These are phyloP conservation scores for Triops longicaudatus DNA, from an alignment of 1,140 invertebrate species.

Conservation along the genomic window DNA sequence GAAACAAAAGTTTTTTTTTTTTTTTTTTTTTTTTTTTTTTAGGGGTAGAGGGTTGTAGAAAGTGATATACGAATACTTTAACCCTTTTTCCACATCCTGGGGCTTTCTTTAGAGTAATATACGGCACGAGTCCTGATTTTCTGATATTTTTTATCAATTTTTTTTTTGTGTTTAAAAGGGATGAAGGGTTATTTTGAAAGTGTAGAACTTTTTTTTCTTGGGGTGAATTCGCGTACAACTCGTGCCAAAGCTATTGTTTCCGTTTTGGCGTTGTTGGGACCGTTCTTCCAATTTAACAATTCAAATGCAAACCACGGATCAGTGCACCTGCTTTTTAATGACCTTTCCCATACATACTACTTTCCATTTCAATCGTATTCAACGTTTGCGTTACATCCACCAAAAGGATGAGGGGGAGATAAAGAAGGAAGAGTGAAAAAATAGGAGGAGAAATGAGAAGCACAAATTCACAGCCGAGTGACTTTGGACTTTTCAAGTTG, in stretches of 20 bases:
- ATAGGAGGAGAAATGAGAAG: too few relatives aligned
- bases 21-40: too few relatives aligned
- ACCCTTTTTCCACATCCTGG: too few relatives aligned
- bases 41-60: too few relatives aligned
- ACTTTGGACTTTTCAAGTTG: neutral
- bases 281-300: slow-evolving; percentile 4
- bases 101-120: too few relatives aligned
- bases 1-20: too few relatives aligned
- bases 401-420: too few relatives aligned
- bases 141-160: too few relatives aligned
- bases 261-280: neutral
- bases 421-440: too few relatives aligned
- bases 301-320: slow-evolving; percentile 1
- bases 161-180: too few relatives aligned
- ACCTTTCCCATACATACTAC: neutral
- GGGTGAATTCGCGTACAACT: neutral
- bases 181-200: neutral
- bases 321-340: slow-evolving; percentile 12
- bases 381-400: neutral
- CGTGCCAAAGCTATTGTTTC: slow-evolving; percentile 9
- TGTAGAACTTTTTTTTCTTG: neutral
- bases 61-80: too few relatives aligned
- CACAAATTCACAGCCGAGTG: neutral
- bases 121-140: too few relatives aligned
- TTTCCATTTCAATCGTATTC: slow-evolving; percentile 15